phyloP scores from a whole-genome alignment of 2,797 vertebrate genomes.

The Thalassophryne amazonica region DNA sequence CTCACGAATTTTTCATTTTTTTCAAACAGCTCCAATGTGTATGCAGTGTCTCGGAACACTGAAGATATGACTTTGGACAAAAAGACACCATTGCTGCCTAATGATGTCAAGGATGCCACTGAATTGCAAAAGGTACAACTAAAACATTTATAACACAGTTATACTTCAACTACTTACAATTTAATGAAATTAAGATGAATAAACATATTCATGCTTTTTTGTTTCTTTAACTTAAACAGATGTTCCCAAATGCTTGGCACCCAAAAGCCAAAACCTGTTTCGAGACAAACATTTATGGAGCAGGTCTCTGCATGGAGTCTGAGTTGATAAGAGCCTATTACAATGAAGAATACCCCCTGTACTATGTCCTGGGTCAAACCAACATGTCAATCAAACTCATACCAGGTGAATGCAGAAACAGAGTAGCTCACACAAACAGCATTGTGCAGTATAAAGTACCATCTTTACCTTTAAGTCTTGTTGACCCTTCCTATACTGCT shows the following conservation, averaged over 20 bases:
- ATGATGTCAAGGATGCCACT: neutral
- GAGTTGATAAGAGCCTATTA: slow-evolving; percentile 65
- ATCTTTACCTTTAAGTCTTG: too few relatives aligned
- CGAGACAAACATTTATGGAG: slow-evolving; percentile 59
- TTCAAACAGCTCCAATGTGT: slow-evolving; percentile 69
- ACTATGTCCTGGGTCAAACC: slow-evolving; percentile 75
- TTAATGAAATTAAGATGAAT: neutral
- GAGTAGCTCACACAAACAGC: neutral
- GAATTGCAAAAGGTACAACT: slow-evolving; percentile 42
- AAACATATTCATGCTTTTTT: neutral
- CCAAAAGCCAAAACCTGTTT: slow-evolving; percentile 51
- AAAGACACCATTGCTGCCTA: slow-evolving; percentile 67
- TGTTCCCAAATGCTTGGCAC: slow-evolving; percentile 39
- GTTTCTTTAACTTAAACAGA: slow-evolving; percentile 24
- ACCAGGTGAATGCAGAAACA: slow-evolving; percentile 62
- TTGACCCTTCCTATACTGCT: too few relatives aligned
- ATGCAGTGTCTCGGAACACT: slow-evolving; percentile 74
- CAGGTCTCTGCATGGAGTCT: slow-evolving; percentile 66
- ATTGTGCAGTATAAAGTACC: neutral
- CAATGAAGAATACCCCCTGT: slow-evolving; percentile 72
- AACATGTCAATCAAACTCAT: slow-evolving; percentile 49
- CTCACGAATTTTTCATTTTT: neutral
- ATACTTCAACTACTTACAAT: neutral
- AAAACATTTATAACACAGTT: neutral
- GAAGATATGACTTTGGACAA: slow-evolving; percentile 55